phyloP scores from a whole-genome alignment of 2,888 invertebrate genomes.

The Sphecodes monilicornis region DNA sequence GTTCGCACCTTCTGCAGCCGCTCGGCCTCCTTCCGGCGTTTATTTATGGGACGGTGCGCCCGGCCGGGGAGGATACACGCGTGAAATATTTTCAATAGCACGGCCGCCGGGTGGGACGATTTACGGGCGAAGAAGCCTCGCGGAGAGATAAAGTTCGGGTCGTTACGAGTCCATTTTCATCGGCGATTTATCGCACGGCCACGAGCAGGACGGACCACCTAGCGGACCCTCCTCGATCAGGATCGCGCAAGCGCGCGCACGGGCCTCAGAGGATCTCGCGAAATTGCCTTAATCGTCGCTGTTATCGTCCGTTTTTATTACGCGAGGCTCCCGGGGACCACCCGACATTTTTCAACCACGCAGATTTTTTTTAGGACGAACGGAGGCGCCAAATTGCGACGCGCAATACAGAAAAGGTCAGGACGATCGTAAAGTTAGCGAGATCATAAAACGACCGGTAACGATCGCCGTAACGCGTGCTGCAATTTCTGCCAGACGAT shows the following conservation, averaged over 20 bases:
- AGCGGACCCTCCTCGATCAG: slow-evolving; percentile 15
- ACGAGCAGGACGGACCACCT: slow-evolving; percentile 25
- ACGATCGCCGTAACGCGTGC: slow-evolving; percentile 57
- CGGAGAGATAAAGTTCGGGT: slow-evolving; percentile 12
- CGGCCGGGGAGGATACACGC: not conserved
- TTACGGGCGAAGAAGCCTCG: slow-evolving; percentile 16
- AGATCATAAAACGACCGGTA: slow-evolving; percentile 69
- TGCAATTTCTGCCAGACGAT: slow-evolving; percentile 39
- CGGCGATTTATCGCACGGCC: slow-evolving; percentile 29
- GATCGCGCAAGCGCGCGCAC: not conserved
- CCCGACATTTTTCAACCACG: slow-evolving; percentile 1
- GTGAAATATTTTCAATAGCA: slow-evolving; percentile 11
- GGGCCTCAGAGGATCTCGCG: not conserved
- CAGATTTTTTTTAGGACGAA: not conserved
- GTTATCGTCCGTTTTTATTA: slow-evolving; percentile 27
- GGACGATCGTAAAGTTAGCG: slow-evolving; percentile 72
- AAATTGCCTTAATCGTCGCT: slow-evolving; percentile 26
- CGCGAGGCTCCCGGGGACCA: slow-evolving; percentile 13
- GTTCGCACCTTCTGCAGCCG: slow-evolving; percentile 12
- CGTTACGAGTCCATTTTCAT: slow-evolving; percentile 18
- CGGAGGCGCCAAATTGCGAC: slow-evolving; percentile 59
- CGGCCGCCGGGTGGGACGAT: not conserved
- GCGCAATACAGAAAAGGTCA: slow-evolving; percentile 69
- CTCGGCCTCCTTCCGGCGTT: slow-evolving; percentile 11
- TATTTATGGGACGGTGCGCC: slow-evolving; percentile 27